Evolutionary conservation across 2,797 vertebrate species (phyloP).

Genomic region (Esox lucius): DNA sequence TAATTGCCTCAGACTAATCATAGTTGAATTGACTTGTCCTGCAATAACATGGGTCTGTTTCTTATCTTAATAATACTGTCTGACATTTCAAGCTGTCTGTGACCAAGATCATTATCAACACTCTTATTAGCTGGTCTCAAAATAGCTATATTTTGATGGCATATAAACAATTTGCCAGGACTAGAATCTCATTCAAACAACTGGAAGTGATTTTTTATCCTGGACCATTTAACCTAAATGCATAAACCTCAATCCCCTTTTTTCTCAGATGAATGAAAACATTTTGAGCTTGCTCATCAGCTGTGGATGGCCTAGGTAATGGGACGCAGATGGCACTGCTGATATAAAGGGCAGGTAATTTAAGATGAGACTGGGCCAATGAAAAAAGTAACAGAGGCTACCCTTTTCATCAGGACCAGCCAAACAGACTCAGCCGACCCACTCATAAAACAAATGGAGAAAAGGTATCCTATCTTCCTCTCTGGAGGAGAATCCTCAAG

Average conservation of each 20-base stretch:
- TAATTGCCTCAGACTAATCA: not conserved
- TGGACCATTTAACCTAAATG: constrained; percentile 33
- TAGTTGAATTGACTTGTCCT: constrained; percentile 5
- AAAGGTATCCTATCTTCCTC: constrained; percentile 46
- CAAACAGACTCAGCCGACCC: constrained; percentile 25
- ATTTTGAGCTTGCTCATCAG: constrained; percentile 52
- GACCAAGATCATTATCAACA: constrained; percentile 4
- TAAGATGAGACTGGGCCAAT: constrained; percentile 43
- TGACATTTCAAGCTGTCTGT: not conserved
- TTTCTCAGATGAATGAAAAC: constrained; percentile 52
- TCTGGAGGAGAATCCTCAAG: constrained; percentile 38
- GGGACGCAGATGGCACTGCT: constrained; percentile 65
- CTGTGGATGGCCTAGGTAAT: constrained; percentile 49
- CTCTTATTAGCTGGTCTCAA: constrained; percentile 7
- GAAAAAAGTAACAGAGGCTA: constrained; percentile 48
- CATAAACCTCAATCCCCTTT: constrained; percentile 45
- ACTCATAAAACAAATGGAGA: constrained; percentile 44
- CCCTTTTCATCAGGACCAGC: constrained; percentile 37
- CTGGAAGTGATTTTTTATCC: constrained; percentile 27
- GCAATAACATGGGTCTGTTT: constrained; percentile 21
- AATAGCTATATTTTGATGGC: constrained; percentile 30
- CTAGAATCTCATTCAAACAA: constrained; percentile 33
- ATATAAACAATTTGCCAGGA: constrained; percentile 31
- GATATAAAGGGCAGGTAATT: constrained; percentile 70
- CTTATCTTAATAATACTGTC: not conserved